These are phyloP conservation scores for Agriopis marginaria DNA, from an alignment of 2,888 invertebrate genomes.

Conservation along the genomic window DNA sequence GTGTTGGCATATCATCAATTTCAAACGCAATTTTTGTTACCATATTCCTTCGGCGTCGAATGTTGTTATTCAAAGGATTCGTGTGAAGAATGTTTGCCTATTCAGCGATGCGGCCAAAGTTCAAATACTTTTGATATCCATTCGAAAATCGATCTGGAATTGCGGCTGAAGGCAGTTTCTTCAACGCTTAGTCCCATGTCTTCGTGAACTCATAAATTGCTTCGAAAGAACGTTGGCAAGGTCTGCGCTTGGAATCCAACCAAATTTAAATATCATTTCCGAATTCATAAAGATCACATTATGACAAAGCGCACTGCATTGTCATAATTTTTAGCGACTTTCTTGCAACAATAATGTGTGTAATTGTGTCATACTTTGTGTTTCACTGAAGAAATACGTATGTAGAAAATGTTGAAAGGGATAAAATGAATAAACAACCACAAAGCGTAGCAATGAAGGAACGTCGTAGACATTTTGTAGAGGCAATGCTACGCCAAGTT, in stretches of 20 bases:
- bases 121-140: conserved; percentile 49
- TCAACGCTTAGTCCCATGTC: conserved; percentile 54
- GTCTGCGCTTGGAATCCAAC: conserved; percentile 73
- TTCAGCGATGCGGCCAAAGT: conserved; percentile 42
- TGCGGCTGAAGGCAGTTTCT: conserved; percentile 53
- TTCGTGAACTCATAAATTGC: conserved; percentile 69
- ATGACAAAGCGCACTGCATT: conserved; percentile 65
- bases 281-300: conserved; percentile 72
- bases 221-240: conserved; percentile 71
- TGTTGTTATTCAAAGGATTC: conserved; percentile 27
- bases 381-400: conserved; percentile 7
- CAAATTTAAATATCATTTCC: conserved; percentile 78
- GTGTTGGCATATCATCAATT: conserved; percentile 1
- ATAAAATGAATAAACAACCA: conserved; percentile 1
- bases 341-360: conserved; percentile 3
- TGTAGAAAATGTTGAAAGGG: neutral
- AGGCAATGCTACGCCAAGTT: conserved; percentile 4
- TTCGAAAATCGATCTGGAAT: conserved; percentile 50
- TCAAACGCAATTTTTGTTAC: conserved; percentile 7
- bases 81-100: conserved; percentile 37
- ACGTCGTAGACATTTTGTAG: conserved; percentile 11
- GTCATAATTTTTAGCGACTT: conserved; percentile 41
- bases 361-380: conserved; percentile 27
- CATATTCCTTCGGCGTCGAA: conserved; percentile 8
- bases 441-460: neutral